Evolutionary conservation across 64 coral and sea anemone species (phyloP), one percentile per base, ranked within the genome.

Genomic region (Stylophora pistillata): DNA sequence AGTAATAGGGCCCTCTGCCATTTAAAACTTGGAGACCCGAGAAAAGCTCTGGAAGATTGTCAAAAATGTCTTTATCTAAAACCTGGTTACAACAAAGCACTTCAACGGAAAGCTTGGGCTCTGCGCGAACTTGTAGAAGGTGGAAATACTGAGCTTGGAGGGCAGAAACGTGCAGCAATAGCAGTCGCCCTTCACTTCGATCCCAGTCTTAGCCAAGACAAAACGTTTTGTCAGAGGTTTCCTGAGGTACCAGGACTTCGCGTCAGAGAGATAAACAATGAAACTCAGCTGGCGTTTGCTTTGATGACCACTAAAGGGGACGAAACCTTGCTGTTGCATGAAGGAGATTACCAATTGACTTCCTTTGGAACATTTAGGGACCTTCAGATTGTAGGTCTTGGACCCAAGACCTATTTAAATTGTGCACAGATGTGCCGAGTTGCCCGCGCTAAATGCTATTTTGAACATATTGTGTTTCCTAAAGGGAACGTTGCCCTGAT

Each of bases 51-150:
- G 25, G 55, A 31, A 4, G 91, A 93, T 53, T 93, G 93, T 79
- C 72, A 86, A 73, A 89, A 61, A 20, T 89, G 87, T 37, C 71
- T 90, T 41, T 69, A 74, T 54, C 68, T 94, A 13, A 63, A 89
- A 20, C 60, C 84, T 16, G 17, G 34, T 41, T 75, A 82, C 29
- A 56, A 72, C 62, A 94, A 94, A 63, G 30, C 88, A 5, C 66
- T 89, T 21, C 20, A 71, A 18, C 88, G 92, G 15, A 94, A 86
- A 60, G 87, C 92, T 52, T 94, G 92, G 92, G 92, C 92, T 58
- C 85, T 94, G 32, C 20, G 59, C 14, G 61, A 85, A 2, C 92
- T 94, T 72, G 86, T 72, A 14, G 60, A 41, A 59, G 66, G 62
- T 20, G 74, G 77, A 21, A 18, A 15, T 33, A 72, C 30, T 41